Base-by-base conservation (phyloP, 2,797 vertebrate species). In the Prunella strophiata region DNA sequence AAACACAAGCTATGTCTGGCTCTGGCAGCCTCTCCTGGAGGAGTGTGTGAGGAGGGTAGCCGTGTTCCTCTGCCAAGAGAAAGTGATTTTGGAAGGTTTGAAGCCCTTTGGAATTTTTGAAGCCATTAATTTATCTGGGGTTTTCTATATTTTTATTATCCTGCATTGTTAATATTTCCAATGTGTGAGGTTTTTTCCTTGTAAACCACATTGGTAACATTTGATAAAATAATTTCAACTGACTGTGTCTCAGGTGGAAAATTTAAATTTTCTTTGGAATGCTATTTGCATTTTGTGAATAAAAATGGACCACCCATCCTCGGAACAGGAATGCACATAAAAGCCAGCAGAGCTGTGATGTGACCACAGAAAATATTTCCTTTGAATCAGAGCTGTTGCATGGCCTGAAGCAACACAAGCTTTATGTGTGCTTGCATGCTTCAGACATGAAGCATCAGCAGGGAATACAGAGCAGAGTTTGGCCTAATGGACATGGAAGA, bases 51-150 rank as follows among this genome's bases (percentile, higher is more conserved):
- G 72, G 72, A 77, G 40, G 36, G 14, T 21, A 89, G 50, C 36
- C 20, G 25, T 2, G 1, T 34, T 55, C 40, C 42, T 70, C 59
- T 73, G 30, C 38, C 29, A 72, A 22, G 47, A 75, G 20, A 75
- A 57, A 55, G 25, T 36, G 32, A 0, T 48, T 57, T 80, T 68
- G 30, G 43, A 72, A 59, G 7, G 13, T 73, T 40, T 70, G n/a
- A 79, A 88, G 13, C 6, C 43, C 17, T 71, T 58, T 65, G 27
- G 47, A 80, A 55, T 22, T 22, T 62, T 38, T 66, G 43, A 45
- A 81, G 13, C 4, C 40, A 63, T 89, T 76, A 34, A 38, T 84
- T 81, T 88, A 4, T 48, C 20, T 5, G 2, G 0, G 0, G 0
- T 34, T 40, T 57, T 11, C 15, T 40, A n/a, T 13, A 15, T 58